Percentiles rank a stretch among this genome's conserved stretches.
phyloP scores from a whole-genome alignment of 2,888 invertebrate genomes.

The Germaria angustata region DNA sequence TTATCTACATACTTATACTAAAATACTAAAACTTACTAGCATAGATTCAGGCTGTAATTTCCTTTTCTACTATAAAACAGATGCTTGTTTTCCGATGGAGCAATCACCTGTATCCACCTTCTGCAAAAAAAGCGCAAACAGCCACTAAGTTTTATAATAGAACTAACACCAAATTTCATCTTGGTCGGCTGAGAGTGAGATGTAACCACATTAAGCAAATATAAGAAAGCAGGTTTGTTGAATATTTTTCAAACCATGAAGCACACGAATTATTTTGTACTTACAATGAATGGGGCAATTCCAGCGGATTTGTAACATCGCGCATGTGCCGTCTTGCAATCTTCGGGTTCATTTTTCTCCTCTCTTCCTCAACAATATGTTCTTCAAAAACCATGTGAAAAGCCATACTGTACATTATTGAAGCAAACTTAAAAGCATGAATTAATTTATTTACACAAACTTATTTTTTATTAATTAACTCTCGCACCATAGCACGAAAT shows the following conservation, averaged over 20 bases:
- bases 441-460: not conserved
- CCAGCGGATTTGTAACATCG: slow-evolving; percentile 32
- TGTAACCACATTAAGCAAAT: no score
- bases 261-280: not conserved
- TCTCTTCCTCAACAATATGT: not conserved
- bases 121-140: slow-evolving; percentile 27
- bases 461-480: not conserved
- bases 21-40: no score
- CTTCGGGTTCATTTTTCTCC: not conserved
- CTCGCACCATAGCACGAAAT: not conserved
- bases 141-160: no score
- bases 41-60: not conserved
- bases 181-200: no score
- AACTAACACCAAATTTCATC: slow-evolving; percentile 14
- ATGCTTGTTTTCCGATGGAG: no score
- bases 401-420: not conserved
- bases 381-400: no score
- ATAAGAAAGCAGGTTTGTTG: slow-evolving; percentile 5
- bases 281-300: no score
- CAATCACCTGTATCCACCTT: no score
- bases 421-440: no score
- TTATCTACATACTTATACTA: no score
- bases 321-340: slow-evolving; percentile 24
- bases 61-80: no score
- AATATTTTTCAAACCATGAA: slow-evolving; percentile 31